A percentile compares a stretch with the other conserved stretches of the same genome.
Evolutionary conservation across 2,113 vertebrate genomes (phyloP).

Genomic region (Lampris megalopsis): DNA sequence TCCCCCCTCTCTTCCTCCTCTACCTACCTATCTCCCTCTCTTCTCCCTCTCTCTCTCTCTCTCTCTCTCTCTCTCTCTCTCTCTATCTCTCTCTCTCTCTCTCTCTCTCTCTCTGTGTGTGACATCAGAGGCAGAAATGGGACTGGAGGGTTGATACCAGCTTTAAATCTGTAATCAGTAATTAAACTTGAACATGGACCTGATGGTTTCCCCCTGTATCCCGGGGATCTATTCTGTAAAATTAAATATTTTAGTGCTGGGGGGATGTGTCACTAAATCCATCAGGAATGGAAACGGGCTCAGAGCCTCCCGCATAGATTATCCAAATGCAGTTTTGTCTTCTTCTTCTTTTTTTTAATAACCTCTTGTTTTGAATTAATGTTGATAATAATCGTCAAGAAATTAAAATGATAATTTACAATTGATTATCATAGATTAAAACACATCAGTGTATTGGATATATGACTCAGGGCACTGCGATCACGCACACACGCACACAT

Average conservation of each 20-base stretch:
- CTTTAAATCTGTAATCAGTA: slow-evolving; percentile 96
- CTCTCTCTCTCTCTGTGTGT: slow-evolving; percentile 15
- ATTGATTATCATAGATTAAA: slow-evolving; percentile 89
- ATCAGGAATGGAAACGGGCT: slow-evolving; percentile 86
- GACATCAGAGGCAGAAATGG: slow-evolving; percentile 80
- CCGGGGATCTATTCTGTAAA: slow-evolving; percentile 87
- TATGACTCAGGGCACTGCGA: slow-evolving; percentile 87
- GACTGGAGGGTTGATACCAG: slow-evolving; percentile 88
- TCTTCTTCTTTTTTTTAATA: slow-evolving; percentile 73
- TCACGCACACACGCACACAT: slow-evolving; percentile 36
- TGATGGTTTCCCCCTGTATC: slow-evolving; percentile 88
- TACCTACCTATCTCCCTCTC: too few species aligned
- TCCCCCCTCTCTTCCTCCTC: too few species aligned
- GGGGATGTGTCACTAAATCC: slow-evolving; percentile 91
- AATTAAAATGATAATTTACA: slow-evolving; percentile 90
- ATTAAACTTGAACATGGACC: slow-evolving; percentile 95
- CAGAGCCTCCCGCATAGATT: slow-evolving; percentile 85
- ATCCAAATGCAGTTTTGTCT: slow-evolving; percentile 82
- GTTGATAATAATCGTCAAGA: slow-evolving; percentile 89
- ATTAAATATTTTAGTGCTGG: slow-evolving; percentile 91
- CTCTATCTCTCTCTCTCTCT: slow-evolving; percentile 31
- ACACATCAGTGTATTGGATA: slow-evolving; percentile 85
- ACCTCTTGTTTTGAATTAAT: slow-evolving; percentile 88
- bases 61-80: neutral
- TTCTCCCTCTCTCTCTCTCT: neutral